Conservation (phyloP, 1,140 invertebrate species). For the Cotesia typhae region DNA sequence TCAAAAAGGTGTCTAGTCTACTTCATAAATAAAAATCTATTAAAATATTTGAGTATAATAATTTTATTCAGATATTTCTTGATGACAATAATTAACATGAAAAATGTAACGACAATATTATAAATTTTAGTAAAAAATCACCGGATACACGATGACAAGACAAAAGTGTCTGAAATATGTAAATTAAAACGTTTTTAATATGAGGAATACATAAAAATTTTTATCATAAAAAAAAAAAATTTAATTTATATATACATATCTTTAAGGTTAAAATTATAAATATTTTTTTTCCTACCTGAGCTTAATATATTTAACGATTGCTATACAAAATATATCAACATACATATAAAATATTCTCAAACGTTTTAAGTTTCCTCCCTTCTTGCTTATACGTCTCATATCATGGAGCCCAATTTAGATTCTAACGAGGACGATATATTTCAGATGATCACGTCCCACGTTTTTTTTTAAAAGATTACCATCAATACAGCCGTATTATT, state of each 20-base stretch:
- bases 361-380: neutral
- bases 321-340: neutral
- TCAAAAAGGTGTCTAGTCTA: no score
- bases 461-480: conserved; percentile 54
- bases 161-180: conserved; percentile 23
- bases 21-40: neutral
- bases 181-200: conserved; percentile 21
- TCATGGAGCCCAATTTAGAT: conserved; percentile 55
- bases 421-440: conserved; percentile 60
- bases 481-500: conserved; percentile 45
- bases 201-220: conserved; percentile 3
- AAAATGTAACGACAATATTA: conserved; percentile 14
- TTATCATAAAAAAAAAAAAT: conserved; percentile 14
- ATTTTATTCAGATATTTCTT: conserved; percentile 12
- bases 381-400: conserved; percentile 4
- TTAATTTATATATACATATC: neutral
- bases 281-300: conserved; percentile 25
- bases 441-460: conserved; percentile 53
- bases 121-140: conserved; percentile 16
- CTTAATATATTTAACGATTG: neutral
- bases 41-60: neutral
- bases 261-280: conserved; percentile 10
- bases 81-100: conserved; percentile 8
- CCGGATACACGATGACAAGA: conserved; percentile 21
- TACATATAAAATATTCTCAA: neutral